Evolutionary conservation across 2,113 vertebrate species (phyloP).

Genomic region (Indicator indicator): DNA sequence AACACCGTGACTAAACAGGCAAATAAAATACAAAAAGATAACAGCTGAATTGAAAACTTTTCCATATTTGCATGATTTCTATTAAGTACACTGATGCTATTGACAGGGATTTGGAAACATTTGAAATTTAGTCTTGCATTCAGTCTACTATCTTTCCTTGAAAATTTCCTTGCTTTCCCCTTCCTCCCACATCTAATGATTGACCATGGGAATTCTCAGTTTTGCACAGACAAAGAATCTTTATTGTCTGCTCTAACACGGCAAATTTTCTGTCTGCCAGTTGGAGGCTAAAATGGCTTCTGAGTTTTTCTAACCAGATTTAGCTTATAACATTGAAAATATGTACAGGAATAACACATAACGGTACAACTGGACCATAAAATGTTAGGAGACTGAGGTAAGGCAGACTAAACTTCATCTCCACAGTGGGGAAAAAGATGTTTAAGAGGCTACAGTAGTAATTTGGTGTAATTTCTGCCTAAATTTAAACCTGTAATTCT

Average conservation of each 20-base stretch:
- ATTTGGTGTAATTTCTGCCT: neutral
- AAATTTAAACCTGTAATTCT: neutral
- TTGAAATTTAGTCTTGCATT: conserved; percentile 5
- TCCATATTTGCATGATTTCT: conserved; percentile 31
- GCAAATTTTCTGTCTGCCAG: neutral
- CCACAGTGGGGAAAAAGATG: neutral
- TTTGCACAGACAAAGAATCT: neutral
- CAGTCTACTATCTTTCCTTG: neutral
- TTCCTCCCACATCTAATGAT: neutral
- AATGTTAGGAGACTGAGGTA: neutral
- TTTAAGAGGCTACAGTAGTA: neutral
- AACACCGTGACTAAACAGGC: conserved; percentile 36
- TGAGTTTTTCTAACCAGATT: neutral
- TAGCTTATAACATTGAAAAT: neutral
- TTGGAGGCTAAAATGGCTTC: neutral
- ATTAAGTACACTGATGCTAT: neutral
- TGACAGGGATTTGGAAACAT: conserved; percentile 40
- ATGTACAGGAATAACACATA: neutral
- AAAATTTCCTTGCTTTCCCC: neutral
- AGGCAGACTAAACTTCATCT: neutral
- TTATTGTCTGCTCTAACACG: neutral
- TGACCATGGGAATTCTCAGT: conserved; percentile 7
- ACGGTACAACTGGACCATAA: neutral
- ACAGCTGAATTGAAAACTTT: conserved; percentile 43
- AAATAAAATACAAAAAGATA: conserved; percentile 45